phyloP scores from a whole-genome alignment of 2,113 vertebrate species.

The Nyctibius bracteatus region DNA sequence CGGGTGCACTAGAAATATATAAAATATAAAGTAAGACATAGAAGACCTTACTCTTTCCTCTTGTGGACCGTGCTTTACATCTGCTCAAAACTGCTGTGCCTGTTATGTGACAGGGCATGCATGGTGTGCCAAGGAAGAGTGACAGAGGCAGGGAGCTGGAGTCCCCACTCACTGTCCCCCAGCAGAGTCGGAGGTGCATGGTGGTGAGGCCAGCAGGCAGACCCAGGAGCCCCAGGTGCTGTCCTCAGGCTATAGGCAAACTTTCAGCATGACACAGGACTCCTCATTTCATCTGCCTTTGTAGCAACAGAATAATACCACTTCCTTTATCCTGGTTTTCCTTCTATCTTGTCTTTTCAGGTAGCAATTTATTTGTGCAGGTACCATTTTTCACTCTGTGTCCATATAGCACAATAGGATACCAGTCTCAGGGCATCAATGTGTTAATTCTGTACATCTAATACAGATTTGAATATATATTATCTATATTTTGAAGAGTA shows the following conservation, averaged over 20 bases:
- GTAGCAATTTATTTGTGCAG: not conserved
- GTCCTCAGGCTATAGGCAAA: accelerated
- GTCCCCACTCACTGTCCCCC: not conserved
- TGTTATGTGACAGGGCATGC: accelerated
- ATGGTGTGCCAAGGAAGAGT: not conserved
- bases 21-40: not conserved
- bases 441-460: not conserved
- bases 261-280: not conserved
- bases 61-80: not conserved
- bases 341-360: not conserved
- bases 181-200: not conserved
- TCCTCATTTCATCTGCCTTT: not conserved
- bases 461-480: not conserved
- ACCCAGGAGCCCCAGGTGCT: not conserved
- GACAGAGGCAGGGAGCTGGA: not conserved
- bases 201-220: not conserved
- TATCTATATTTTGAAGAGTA: not conserved
- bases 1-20: not conserved
- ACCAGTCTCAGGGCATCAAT: not conserved
- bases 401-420: not conserved
- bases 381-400: not conserved
- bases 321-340: not conserved
- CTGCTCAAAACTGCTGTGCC: not conserved
- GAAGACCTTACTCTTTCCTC: not conserved
- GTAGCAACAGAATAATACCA: not conserved